Evolutionary conservation across 35 echinoderm and acorn worm species (phyloP), one percentile per base, ranked within the genome.

Genomic region (Amphiura filiformis): DNA sequence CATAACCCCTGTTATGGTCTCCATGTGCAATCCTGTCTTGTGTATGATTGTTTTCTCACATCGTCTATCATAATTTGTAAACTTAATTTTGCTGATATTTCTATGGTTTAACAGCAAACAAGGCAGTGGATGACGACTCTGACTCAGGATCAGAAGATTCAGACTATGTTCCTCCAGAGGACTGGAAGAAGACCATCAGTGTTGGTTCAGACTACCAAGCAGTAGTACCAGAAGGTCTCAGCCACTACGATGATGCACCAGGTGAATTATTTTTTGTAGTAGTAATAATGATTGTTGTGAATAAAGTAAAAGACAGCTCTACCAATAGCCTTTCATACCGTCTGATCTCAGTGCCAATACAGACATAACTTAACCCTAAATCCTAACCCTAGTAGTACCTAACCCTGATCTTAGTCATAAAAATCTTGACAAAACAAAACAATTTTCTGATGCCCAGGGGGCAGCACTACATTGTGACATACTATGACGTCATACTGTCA

Each of bases 161-260:
- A 5, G 96, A 99, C 78, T 99, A 99, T 93, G 93, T 94, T 34
- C 96, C 96, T 9, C 87, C 83, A 44, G 93, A 99, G 89, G 96
- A 99, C 56, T 99, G 96, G 96, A 99, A 99, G 84, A 94, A 99
- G 96, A 81, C 81, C 38, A 99, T 99, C 31, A 99, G 77, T 76
- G 90, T 99, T 56, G 96, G 96, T 23, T 47, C 64, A 30, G 93
- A 99, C 52, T 99, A 57, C 35, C 96, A 99, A 78, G 96, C 96
- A 5, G 89, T 83, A 57, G 88, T 99, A 35, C 96, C 96, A 9
- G 90, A 93, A 38, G 96, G 96, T 28, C 85, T 99, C 14, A 92
- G 93, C 88, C 93, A 79, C 26, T 99, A 99, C 70, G 96, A 94
- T 90, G 96, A 99, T 95, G 96, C 89, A 36, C 96, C 96, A 94